A percentile compares a stretch with the other conserved stretches of the same genome.
These are phyloP conservation scores for Pteruthius melanotis DNA, from an alignment of 2,113 vertebrate species.

Conservation along the genomic window DNA sequence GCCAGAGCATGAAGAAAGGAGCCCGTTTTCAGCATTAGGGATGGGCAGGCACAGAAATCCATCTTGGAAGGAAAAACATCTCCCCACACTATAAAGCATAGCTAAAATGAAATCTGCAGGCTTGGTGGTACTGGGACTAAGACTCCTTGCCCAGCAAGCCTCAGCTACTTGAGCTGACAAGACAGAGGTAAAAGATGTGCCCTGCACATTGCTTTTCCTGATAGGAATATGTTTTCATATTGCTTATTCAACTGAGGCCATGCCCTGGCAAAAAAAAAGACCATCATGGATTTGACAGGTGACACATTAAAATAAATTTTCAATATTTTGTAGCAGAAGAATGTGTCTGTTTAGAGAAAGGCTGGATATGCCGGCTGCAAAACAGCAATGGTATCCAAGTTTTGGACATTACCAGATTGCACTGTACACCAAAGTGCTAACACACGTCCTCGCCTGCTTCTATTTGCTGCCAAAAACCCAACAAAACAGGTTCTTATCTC, in stretches of 20 bases:
- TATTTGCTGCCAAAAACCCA: background rate
- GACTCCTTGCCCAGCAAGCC: background rate
- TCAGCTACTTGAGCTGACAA: background rate
- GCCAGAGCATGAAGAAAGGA: constrained; percentile 25
- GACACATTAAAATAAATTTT: background rate
- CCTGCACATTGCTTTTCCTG: background rate
- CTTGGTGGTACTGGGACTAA: background rate
- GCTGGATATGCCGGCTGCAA: background rate
- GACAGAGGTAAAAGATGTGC: background rate
- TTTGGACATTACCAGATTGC: background rate
- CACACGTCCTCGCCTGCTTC: background rate
- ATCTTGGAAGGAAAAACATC: background rate
- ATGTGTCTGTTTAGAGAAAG: background rate
- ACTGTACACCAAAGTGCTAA: background rate
- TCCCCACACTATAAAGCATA: background rate
- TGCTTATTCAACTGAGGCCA: background rate
- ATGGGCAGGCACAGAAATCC: background rate
- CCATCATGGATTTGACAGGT: background rate
- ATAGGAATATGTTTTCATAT: background rate
- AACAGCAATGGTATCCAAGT: background rate
- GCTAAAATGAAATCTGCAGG: background rate
- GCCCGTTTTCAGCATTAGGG: background rate
- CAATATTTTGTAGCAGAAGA: background rate
- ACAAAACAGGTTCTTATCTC: background rate
- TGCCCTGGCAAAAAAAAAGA: background rate